Base-by-base conservation (phyloP, 1,140 invertebrate genomes). In the Lepidostoma basale region DNA sequence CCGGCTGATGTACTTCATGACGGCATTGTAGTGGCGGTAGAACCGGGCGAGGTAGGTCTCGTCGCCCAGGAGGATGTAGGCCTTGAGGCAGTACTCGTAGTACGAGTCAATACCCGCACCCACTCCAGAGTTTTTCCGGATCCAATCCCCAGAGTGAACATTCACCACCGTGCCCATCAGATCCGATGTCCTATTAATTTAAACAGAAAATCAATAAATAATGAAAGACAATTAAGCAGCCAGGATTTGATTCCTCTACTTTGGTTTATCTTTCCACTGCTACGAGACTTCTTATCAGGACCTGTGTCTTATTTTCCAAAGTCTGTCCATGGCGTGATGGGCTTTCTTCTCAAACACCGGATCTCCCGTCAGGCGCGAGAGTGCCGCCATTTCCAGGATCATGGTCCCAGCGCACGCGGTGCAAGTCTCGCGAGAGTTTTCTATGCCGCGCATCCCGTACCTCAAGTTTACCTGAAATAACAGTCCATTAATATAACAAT, bases 51-150 rank as follows among this genome's bases (percentile, higher is more conserved):
- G 82, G 83, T 98, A 98, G 71, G 91, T 91, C 89, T 95, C 86
- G 89, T 97, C 77, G 81, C 96, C 90, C 1, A 93, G 81, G 67
- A 93, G 82, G 71, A 93, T 90, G 75, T 93, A 93, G 0, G 96
- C 96, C 81, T 99, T 99, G 14, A 99, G 86, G 72, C 95, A 94
- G 81, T 99, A 99, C 81, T 99, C 97, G 79, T 98, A 99, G 79
- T 99, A 99, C 0, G 96, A 98, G 80, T 99, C 97, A 72, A 98
- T 98, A 8, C 98, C 97, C 39, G 97, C 98, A n/a, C 98, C 98
- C 16, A 99, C 96, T 2, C 97, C 96, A 25, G 94, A 95, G 79
- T 99, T 97, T 77, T 95, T 88, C 20, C 96, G 84, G 3, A 98
- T 89, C 97, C 97, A 99, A 80, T 98, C 96, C 3, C 98, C 97